Conservation (phyloP, 1,140 invertebrate species). For the Drosophila miranda region DNA sequence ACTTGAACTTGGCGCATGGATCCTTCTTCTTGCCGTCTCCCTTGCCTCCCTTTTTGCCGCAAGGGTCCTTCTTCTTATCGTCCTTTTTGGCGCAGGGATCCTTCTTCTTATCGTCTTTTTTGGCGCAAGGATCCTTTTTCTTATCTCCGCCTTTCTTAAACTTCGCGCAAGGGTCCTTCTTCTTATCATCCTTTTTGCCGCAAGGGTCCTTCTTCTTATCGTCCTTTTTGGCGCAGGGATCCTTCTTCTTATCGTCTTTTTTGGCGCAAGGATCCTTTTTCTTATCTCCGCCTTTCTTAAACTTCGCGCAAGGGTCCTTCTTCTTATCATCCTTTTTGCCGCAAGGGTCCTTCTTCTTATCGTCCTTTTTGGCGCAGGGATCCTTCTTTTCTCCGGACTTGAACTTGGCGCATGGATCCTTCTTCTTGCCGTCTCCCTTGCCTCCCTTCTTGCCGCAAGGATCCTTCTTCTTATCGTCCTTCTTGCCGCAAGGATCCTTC, state of each 20-base stretch:
- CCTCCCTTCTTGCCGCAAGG: conserved; percentile 3
- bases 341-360: background rate
- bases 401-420: conserved; percentile 36
- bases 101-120: conserved; percentile 9
- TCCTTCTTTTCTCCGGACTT: conserved; percentile 4
- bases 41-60: background rate
- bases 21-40: no score
- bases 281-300: background rate
- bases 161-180: conserved; percentile 46
- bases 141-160: no score
- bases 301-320: background rate
- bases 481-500: conserved; percentile 45
- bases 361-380: background rate
- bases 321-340: conserved; percentile 6
- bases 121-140: conserved; percentile 40
- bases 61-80: conserved; percentile 21
- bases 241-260: conserved; percentile 16
- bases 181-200: conserved; percentile 31
- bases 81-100: conserved; percentile 2
- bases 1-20: conserved; percentile 23
- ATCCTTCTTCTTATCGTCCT: conserved; percentile 28
- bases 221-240: conserved; percentile 36
- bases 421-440: conserved; percentile 10
- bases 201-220: conserved; percentile 39
- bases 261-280: conserved; percentile 1